Evolutionary conservation across 2,113 vertebrate species (phyloP).

Genomic region (Thomomys bottae): DNA sequence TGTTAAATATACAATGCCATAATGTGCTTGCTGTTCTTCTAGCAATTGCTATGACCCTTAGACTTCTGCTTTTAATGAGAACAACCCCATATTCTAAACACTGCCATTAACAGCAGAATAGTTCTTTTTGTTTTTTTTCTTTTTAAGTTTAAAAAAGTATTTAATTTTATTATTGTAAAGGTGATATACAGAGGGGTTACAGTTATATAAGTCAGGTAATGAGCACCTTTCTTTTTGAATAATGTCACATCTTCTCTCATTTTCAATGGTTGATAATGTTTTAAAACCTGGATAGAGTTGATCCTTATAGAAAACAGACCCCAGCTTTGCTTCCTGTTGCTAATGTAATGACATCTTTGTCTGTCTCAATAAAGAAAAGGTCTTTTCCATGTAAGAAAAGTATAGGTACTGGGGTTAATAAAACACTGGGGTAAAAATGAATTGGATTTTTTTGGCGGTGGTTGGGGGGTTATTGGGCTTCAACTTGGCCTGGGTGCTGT

Average conservation of each 20-base stretch:
- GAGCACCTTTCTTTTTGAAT: too few species aligned
- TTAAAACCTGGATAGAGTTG: not conserved
- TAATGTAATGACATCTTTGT: not conserved
- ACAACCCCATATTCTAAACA: slow-evolving; percentile 42
- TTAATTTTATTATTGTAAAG: too few species aligned
- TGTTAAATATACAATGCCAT: slow-evolving; percentile 19
- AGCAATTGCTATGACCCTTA: not conserved
- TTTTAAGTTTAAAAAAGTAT: too few species aligned
- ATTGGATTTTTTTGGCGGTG: not conserved
- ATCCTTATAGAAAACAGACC: not conserved
- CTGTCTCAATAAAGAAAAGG: not conserved
- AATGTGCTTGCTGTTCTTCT: slow-evolving; percentile 6
- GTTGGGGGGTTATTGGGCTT: too few species aligned
- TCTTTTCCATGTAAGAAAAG: slow-evolving; percentile 9
- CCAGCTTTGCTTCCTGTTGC: not conserved
- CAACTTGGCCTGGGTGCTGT: too few species aligned
- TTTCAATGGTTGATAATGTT: not conserved
- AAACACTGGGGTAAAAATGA: not conserved
- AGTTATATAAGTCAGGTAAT: too few species aligned
- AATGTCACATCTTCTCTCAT: too few species aligned
- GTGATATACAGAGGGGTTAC: too few species aligned
- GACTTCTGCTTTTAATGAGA: slow-evolving; percentile 64
- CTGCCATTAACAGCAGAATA: slow-evolving; percentile 41
- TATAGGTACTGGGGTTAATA: not conserved
- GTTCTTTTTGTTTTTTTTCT: slow-evolving; percentile 18